Percentiles rank a stretch among this genome's conserved stretches.
phyloP scores from a whole-genome alignment of 1,140 invertebrate species.

The Nylanderia fulva region DNA sequence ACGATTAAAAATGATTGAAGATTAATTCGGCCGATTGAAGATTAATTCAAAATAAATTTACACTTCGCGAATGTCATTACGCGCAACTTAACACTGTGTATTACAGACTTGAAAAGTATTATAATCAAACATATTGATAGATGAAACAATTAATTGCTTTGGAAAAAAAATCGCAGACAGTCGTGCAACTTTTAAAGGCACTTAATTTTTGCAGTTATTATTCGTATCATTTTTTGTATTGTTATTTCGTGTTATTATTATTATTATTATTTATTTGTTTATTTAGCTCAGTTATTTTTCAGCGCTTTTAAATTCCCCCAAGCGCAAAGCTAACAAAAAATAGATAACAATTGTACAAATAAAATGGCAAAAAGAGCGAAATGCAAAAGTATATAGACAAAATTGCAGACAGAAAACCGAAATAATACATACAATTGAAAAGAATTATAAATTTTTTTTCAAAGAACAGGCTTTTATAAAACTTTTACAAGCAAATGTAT shows the following conservation, averaged over 20 bases:
- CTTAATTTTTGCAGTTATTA: slow-evolving; percentile 21
- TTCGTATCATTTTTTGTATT: background rate
- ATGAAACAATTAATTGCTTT: slow-evolving; percentile 23
- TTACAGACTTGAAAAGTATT: slow-evolving; percentile 13
- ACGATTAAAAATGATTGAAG: slow-evolving; percentile 38
- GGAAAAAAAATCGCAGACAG: background rate
- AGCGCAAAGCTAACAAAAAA: background rate
- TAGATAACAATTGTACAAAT: background rate
- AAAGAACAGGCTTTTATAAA: background rate
- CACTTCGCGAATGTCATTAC: slow-evolving; percentile 21
- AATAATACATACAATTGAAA: background rate
- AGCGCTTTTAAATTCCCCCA: slow-evolving; percentile 10
- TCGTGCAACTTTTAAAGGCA: slow-evolving; percentile 5
- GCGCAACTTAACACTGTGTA: slow-evolving; percentile 7
- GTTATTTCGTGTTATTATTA: no score
- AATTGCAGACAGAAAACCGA: background rate
- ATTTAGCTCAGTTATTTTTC: background rate
- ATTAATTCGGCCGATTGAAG: slow-evolving; percentile 31
- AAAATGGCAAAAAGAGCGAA: background rate
- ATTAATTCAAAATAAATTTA: slow-evolving; percentile 19
- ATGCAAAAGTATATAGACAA: background rate
- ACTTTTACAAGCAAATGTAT: background rate
- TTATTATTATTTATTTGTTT: slow-evolving; percentile 3
- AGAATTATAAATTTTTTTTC: background rate
- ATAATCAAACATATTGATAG: slow-evolving; percentile 9